phyloP scores from a whole-genome alignment of 2,797 vertebrate species.

The Cygnus olor region DNA sequence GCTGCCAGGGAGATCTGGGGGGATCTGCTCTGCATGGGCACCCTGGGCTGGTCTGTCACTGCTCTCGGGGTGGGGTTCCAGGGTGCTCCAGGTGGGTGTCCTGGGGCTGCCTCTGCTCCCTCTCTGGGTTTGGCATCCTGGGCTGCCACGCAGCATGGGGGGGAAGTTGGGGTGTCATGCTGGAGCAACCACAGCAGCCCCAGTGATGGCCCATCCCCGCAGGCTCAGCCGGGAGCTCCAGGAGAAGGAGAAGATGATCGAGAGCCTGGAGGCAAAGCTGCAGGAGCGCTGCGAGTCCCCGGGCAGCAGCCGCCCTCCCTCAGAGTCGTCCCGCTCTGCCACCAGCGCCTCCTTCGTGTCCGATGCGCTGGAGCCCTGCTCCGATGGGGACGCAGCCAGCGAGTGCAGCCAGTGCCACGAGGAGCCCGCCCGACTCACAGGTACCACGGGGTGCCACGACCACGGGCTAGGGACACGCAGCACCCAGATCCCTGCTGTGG shows the following conservation, averaged over 20 bases:
- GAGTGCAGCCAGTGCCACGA: constrained; percentile 79
- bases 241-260: constrained; percentile 90
- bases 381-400: constrained; percentile 81
- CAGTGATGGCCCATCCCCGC: not conserved
- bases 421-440: not conserved
- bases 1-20: not conserved
- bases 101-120: not conserved
- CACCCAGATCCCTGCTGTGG: not conserved
- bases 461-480: fast-evolving
- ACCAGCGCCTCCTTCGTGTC: constrained; percentile 88
- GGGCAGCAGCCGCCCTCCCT: constrained; percentile 82
- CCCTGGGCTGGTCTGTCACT: not conserved
- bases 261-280: constrained; percentile 86
- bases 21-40: not conserved
- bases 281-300: constrained; percentile 83
- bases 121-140: not conserved
- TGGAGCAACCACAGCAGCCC: not conserved
- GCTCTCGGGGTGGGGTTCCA: not conserved
- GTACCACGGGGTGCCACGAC: fast-evolving
- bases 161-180: not conserved
- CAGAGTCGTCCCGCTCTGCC: constrained; percentile 83
- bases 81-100: not conserved
- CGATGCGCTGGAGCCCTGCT: constrained; percentile 85
- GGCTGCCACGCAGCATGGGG: fast-evolving
- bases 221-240: constrained; percentile 91